Conservation (phyloP, 2,888 invertebrate species). For the Stramonita haemastoma region DNA sequence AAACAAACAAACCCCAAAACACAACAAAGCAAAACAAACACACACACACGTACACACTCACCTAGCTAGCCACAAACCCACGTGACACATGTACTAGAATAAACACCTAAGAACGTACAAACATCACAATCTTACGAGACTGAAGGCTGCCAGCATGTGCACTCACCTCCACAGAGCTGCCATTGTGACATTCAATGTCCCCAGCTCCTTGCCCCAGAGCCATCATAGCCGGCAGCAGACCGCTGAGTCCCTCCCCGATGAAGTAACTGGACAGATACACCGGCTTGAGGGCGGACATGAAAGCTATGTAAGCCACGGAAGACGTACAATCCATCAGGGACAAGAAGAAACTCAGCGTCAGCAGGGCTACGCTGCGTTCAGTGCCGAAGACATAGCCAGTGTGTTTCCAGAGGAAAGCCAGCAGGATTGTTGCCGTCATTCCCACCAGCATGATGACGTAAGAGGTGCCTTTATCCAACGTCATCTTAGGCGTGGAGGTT, state of each 20-base stretch:
- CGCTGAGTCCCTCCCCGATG: constrained; percentile 77
- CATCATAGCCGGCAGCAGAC: constrained; percentile 87
- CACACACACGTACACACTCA: no score
- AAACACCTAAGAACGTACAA: no score
- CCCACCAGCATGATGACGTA: constrained; percentile 78
- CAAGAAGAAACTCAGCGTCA: constrained; percentile 81
- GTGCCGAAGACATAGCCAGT: constrained; percentile 80
- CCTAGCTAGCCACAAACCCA: background rate
- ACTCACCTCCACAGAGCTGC: constrained; percentile 41
- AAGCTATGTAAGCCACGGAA: constrained; percentile 73
- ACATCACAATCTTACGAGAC: background rate
- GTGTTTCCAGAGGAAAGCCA: constrained; percentile 79
- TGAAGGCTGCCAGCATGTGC: constrained; percentile 35
- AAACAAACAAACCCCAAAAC: no score
- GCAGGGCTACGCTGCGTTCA: constrained; percentile 48
- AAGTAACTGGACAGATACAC: constrained; percentile 88
- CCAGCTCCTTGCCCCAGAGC: constrained; percentile 88
- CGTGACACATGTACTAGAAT: background rate
- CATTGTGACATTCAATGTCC: constrained; percentile 53
- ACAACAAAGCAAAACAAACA: no score
- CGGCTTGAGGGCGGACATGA: constrained; percentile 84
- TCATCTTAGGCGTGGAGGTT: constrained; percentile 16
- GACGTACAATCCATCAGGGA: constrained; percentile 85
- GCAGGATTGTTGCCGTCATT: constrained; percentile 74
- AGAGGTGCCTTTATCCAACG: constrained; percentile 75